Base-by-base conservation (phyloP, 2,797 vertebrate species). In the Nothura maculosa region DNA sequence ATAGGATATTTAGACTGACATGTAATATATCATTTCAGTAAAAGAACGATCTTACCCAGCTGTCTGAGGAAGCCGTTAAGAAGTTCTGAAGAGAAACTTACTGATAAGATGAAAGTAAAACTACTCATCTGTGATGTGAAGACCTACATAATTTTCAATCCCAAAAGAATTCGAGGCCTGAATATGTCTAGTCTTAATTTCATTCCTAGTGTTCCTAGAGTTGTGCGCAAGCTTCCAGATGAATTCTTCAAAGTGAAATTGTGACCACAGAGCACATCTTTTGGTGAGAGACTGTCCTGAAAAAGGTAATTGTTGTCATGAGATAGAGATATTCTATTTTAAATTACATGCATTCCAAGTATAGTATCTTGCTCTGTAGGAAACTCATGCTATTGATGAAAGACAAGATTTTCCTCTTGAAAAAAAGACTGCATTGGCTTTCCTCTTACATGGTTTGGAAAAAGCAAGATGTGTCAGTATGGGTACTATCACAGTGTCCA, bases 1-100 rank as follows among this genome's bases (percentile, higher is more conserved):
- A 60, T 81, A 84, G 38, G 88, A 67, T 90, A 88, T 79, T 94
- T 84, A 84, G 83, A 76, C 28, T 93, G 93, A 74, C 92, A 84
- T 45, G 43, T 60, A 94, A 86, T 94, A 91, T n/a, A 94, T 90
- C 27, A 96, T 77, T 90, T 88, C 84, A 87, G 78, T 86, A 90
- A 90, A 85, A 85, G 93, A 93, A 93, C 86, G 64, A 82, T 89
- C 61, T 2, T 92, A 43, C 57, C 81, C 67, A 54, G 25, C 67
- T 73, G 16, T 70, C 75, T 84, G 52, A 76, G 27, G n/a, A 90
- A 93, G 34, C 42, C 68, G 32, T 63, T 63, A 57, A 73, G 42
- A 72, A 78, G n/a, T 69, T 79, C 34, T 50, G 52, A 90, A 76
- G 28, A 88, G 47, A 84, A 73, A 70, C 42, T 69, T 18, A 34